These are phyloP conservation scores for Pecten maximus DNA, from an alignment of 2,888 invertebrate species.

Conservation along the genomic window DNA sequence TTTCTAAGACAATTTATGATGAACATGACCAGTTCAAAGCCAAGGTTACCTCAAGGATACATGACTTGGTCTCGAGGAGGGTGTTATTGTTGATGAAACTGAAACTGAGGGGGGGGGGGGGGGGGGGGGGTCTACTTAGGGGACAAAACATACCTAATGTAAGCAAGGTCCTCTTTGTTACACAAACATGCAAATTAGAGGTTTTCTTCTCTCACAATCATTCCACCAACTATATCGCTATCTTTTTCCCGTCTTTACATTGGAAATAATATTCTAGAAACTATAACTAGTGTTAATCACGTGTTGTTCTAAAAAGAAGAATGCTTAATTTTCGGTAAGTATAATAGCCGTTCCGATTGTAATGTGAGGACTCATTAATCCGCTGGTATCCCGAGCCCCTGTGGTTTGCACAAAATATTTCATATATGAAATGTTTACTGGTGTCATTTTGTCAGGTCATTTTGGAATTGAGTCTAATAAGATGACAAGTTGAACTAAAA, in stretches of 20 bases:
- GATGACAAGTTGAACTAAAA: too few relatives aligned
- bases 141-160: conserved; percentile 53
- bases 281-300: too few relatives aligned
- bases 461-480: too few relatives aligned
- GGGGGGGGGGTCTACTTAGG: conserved; percentile 43
- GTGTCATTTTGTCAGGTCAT: too few relatives aligned
- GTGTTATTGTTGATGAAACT: too few relatives aligned
- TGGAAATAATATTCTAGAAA: too few relatives aligned
- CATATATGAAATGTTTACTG: too few relatives aligned
- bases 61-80: conserved; percentile 47
- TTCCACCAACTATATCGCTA: too few relatives aligned
- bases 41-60: conserved; percentile 38
- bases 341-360: conserved; percentile 53
- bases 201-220: background rate
- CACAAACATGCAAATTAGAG: conserved; percentile 47
- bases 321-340: conserved; percentile 46
- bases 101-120: too few relatives aligned
- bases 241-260: too few relatives aligned
- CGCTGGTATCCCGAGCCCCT: too few relatives aligned
- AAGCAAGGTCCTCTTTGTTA: conserved; percentile 54
- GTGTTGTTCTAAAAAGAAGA: conserved; percentile 42
- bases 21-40: conserved; percentile 36
- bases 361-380: conserved; percentile 47
- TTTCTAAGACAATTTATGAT: conserved; percentile 24
- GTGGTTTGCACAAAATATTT: too few relatives aligned